A percentile compares a stretch with the other conserved stretches of the same genome.
phyloP scores from a whole-genome alignment of 2,113 vertebrate genomes.

The Corydoras sp. region DNA sequence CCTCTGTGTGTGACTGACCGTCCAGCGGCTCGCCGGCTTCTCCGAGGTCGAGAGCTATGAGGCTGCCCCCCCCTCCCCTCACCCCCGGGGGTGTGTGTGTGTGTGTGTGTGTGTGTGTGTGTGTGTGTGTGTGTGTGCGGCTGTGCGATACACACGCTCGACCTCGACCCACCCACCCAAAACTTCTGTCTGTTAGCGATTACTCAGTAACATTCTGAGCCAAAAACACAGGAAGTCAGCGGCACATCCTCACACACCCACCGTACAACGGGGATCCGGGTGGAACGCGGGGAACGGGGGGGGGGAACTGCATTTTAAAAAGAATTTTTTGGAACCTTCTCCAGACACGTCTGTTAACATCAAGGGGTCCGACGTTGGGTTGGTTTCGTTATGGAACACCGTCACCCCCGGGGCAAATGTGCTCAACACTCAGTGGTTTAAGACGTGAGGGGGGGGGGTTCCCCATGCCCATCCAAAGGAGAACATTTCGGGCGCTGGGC shows the following conservation, averaged over 20 bases:
- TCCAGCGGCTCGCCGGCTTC: conserved; percentile 16
- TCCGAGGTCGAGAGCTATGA: conserved; percentile 9
- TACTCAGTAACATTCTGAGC: conserved; percentile 24
- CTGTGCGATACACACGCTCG: neutral
- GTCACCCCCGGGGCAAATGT: too few relatives aligned
- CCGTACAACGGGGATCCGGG: neutral
- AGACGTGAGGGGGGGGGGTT: too few relatives aligned
- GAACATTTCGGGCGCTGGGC: too few relatives aligned
- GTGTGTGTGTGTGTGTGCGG: neutral
- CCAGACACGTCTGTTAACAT: too few relatives aligned
- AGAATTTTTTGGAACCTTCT: too few relatives aligned
- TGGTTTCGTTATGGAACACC: too few relatives aligned
- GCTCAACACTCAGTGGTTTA: too few relatives aligned
- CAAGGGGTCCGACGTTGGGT: too few relatives aligned
- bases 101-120: neutral
- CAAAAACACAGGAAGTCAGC: conserved; percentile 38
- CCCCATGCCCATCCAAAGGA: too few relatives aligned
- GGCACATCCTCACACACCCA: neutral
- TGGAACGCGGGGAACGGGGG: neutral
- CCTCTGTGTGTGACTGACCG: conserved; percentile 33
- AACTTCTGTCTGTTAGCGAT: conserved; percentile 29
- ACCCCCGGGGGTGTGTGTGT: conserved; percentile 3
- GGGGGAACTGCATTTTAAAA: neutral
- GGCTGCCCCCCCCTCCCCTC: neutral
- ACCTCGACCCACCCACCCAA: neutral